These are phyloP conservation scores for Hemicordylus capensis DNA, from an alignment of 2,113 vertebrate genomes.

Conservation along the genomic window DNA sequence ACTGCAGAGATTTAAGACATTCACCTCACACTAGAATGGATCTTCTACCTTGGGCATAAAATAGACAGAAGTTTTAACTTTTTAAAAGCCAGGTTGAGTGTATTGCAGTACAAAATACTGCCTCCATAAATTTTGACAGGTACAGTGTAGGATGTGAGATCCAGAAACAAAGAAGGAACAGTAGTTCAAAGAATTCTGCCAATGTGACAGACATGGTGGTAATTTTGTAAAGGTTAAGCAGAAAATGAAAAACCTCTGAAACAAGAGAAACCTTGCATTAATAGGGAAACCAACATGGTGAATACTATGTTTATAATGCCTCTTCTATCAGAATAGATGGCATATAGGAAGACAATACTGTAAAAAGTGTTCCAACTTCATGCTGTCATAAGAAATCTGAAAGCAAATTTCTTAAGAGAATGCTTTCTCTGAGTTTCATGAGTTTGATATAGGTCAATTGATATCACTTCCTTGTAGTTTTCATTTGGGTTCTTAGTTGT, in stretches of 20 bases:
- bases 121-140: background rate
- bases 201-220: background rate
- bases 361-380: background rate
- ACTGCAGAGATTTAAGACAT: background rate
- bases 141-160: background rate
- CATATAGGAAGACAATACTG: background rate
- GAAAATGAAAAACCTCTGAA: conserved; percentile 11
- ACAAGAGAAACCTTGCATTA: conserved; percentile 42
- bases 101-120: background rate
- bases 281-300: conserved; percentile 42
- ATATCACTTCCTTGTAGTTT: background rate
- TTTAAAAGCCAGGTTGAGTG: background rate
- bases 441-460: background rate
- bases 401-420: background rate
- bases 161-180: background rate
- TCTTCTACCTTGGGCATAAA: background rate
- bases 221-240: conserved; percentile 25
- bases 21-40: background rate
- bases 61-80: background rate
- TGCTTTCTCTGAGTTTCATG: background rate
- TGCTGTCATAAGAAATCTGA: background rate
- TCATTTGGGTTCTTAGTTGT: background rate
- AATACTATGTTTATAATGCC: conserved; percentile 40
- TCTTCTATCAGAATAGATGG: background rate
- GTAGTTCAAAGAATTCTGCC: conserved; percentile 1